Percentiles rank a stretch among this genome's conserved stretches.
Conservation (phyloP, 2,797 vertebrate species). For the Tarsius wallacei region DNA sequence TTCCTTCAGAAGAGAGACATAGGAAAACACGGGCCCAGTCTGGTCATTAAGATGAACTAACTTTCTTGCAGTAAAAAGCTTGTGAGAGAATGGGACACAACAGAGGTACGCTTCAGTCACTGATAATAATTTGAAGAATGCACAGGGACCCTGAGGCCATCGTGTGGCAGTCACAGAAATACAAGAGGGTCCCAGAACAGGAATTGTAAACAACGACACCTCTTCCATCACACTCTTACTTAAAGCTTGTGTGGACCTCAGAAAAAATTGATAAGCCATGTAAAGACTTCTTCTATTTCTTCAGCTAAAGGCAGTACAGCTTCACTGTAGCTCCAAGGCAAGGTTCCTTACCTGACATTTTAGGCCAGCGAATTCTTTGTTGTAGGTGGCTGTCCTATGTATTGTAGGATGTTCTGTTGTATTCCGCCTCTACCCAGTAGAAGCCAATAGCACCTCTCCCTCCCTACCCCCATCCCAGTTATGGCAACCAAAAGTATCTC, state of each 20-base stretch:
- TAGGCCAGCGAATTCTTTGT: neutral
- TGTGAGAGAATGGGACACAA: neutral
- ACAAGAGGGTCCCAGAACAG: neutral
- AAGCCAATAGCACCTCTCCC: neutral
- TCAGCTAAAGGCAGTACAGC: neutral
- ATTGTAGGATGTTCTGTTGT: neutral
- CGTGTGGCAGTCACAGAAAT: neutral
- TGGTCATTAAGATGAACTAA: neutral
- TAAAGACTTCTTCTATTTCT: neutral
- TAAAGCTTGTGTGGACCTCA: neutral
- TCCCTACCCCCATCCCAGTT: neutral
- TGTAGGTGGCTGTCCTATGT: neutral
- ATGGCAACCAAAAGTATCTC: neutral
- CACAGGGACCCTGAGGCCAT: neutral
- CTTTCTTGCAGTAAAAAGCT: neutral
- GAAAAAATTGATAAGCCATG: accelerated
- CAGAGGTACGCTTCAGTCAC: neutral
- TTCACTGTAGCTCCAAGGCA: neutral
- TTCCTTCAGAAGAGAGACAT: neutral
- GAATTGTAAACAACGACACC: neutral
- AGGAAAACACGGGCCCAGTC: neutral
- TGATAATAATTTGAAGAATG: neutral
- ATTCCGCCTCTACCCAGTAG: neutral
- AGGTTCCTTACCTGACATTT: neutral
- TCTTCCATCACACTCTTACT: neutral